These are phyloP conservation scores for Lysandra bellargus DNA, from an alignment of 2,888 invertebrate species.

Conservation along the genomic window DNA sequence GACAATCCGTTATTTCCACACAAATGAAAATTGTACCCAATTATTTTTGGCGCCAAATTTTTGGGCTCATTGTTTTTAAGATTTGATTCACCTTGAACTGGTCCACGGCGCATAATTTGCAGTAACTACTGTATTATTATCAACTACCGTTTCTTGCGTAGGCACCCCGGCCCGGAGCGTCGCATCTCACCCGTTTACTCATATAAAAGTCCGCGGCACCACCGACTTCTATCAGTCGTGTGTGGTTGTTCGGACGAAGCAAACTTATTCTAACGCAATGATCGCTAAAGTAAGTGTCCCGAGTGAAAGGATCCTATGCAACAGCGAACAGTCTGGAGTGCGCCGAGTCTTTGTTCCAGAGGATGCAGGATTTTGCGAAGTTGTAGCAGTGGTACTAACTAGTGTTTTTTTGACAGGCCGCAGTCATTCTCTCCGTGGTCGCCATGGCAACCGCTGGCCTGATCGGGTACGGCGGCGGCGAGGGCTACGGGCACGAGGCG, in stretches of 20 bases:
- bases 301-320: conserved; percentile 60
- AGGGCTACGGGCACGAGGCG: conserved; percentile 65
- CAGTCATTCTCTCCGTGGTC: conserved; percentile 67
- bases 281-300: conserved; percentile 75
- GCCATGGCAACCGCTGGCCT: conserved; percentile 70
- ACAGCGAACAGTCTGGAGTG: conserved; percentile 5
- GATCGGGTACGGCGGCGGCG: conserved; percentile 63
- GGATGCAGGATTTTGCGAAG: neutral
- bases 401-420: conserved; percentile 51
- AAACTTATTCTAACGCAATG: conserved; percentile 75
- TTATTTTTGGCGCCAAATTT: conserved; percentile 25
- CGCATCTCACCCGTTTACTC: conserved; percentile 68
- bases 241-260: conserved; percentile 75
- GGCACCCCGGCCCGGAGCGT: conserved; percentile 55
- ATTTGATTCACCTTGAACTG: conserved; percentile 71
- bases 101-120: conserved; percentile 65
- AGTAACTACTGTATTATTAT: conserved; percentile 76
- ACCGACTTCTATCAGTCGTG: conserved; percentile 73
- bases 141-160: conserved; percentile 77
- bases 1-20: conserved; percentile 22
- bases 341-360: neutral
- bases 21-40: neutral
- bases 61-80: conserved; percentile 39
- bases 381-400: neutral
- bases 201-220: conserved; percentile 73